Evolutionary conservation across 2,113 vertebrate genomes (phyloP).

Genomic region (Bos indicus): DNA sequence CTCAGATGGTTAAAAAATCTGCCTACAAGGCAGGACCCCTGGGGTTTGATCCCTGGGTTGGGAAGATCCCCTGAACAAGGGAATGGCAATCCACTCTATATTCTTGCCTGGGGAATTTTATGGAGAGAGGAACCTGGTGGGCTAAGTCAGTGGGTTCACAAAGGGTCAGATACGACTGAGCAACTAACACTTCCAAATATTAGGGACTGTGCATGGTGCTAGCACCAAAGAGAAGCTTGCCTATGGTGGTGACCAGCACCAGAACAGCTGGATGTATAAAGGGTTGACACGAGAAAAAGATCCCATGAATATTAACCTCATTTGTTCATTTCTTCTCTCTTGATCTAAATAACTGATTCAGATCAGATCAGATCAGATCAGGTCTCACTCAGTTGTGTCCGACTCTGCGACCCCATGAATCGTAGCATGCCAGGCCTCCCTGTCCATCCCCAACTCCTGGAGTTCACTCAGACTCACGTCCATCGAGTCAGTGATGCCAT

Average conservation of each 20-base stretch:
- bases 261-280: background rate
- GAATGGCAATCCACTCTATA: background rate
- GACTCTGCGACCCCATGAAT: no score
- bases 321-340: background rate
- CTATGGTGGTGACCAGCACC: background rate
- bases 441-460: no score
- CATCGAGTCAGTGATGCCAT: no score
- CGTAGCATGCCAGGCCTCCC: no score
- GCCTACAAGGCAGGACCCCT: background rate
- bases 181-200: background rate
- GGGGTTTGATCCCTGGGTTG: background rate
- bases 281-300: background rate
- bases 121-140: background rate
- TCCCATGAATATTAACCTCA: background rate
- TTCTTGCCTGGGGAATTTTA: background rate
- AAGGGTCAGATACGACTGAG: background rate
- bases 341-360: background rate
- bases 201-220: fast-evolving
- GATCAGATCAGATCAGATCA: no score
- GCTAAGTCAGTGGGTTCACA: background rate
- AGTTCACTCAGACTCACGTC: no score
- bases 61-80: background rate
- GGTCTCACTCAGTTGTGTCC: no score
- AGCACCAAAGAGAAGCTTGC: background rate
- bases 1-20: background rate